Evolutionary conservation across 2,797 vertebrate species (phyloP).

Genomic region (Pipistrellus kuhlii): DNA sequence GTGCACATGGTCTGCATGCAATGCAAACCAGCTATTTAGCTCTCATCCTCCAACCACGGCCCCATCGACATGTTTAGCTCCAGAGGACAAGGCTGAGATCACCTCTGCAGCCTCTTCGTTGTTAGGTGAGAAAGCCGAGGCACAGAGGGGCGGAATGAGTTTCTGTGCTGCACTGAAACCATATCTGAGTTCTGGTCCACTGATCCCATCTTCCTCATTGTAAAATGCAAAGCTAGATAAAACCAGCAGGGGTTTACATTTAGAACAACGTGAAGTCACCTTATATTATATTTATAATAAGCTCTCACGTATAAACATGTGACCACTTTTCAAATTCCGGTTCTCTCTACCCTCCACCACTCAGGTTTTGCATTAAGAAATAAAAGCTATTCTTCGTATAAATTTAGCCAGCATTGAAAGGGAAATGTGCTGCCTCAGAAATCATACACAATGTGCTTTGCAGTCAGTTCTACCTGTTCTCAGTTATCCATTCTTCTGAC

Average conservation of each 20-base stretch:
- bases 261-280: constrained; percentile 45
- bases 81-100: background rate
- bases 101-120: background rate
- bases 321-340: constrained; percentile 55
- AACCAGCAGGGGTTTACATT: constrained; percentile 47
- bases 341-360: background rate
- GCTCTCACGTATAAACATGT: constrained; percentile 42
- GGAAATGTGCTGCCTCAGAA: constrained; percentile 63
- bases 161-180: background rate
- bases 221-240: constrained; percentile 56
- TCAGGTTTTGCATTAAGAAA: constrained; percentile 62
- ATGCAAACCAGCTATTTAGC: background rate
- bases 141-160: background rate
- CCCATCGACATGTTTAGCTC: background rate
- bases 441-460: constrained; percentile 47
- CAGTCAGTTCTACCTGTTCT: background rate
- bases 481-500: constrained; percentile 57
- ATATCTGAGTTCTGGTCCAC: background rate
- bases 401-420: constrained; percentile 70
- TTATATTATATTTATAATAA: constrained; percentile 63
- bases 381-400: constrained; percentile 66
- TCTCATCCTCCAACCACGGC: background rate
- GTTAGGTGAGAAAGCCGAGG: background rate
- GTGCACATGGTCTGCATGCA: constrained; percentile 27
- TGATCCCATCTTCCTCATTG: constrained; percentile 6